Conservation (phyloP, 2,888 invertebrate genomes). For the Trissoscelio sp. region DNA sequence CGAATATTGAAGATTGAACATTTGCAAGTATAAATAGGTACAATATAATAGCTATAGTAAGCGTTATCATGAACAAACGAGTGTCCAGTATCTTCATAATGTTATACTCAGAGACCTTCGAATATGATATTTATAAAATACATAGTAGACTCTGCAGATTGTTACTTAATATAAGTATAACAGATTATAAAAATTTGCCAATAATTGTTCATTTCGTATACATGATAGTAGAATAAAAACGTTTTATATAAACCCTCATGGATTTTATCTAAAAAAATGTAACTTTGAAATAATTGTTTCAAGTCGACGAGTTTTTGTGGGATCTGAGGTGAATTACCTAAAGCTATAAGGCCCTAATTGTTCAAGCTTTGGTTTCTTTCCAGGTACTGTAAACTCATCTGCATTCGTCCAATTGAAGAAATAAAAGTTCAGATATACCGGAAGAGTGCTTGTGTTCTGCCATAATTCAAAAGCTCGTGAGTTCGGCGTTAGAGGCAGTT, state of each 20-base stretch:
- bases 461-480: constrained; percentile 88
- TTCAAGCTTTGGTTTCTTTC: constrained; percentile 85
- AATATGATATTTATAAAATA: constrained; percentile 53
- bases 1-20: constrained; percentile 1
- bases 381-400: constrained; percentile 85
- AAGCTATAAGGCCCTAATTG: constrained; percentile 83
- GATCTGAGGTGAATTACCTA: constrained; percentile 77
- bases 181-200: constrained; percentile 22
- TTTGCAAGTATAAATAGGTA: constrained; percentile 25
- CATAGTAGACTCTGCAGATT: constrained; percentile 6
- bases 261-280: not conserved
- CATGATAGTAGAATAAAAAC: not conserved
- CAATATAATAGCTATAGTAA: constrained; percentile 15
- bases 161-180: constrained; percentile 17
- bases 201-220: constrained; percentile 52
- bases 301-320: too few relatives aligned
- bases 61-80: constrained; percentile 13
- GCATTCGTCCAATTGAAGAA: constrained; percentile 93
- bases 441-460: constrained; percentile 87
- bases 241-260: not conserved
- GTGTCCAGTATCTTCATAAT: constrained; percentile 6
- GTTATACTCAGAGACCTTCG: constrained; percentile 43
- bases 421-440: constrained; percentile 88
- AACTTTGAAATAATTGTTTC: not conserved
- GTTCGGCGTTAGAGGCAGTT: constrained; percentile 86